Base-by-base conservation (phyloP, 2,797 vertebrate genomes). In the Cephalopachus bancanus region DNA sequence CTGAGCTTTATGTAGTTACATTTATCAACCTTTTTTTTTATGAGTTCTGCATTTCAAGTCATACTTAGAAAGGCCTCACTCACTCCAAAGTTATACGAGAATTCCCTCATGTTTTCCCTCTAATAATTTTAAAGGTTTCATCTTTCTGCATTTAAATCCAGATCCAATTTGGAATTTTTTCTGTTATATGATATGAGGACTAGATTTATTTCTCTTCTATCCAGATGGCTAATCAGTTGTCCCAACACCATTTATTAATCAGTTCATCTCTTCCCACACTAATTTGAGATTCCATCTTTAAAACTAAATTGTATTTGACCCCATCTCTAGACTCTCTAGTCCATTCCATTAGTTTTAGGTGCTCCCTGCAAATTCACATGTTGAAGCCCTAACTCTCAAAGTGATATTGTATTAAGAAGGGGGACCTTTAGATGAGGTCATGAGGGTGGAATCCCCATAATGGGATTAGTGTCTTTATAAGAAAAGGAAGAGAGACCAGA, bases 21-120 rank as follows among this genome's bases (percentile, higher is more conserved):
- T 81, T 87, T 95, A 65, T 95, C 28, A 92, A 49, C 22, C 33
- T 83, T 83, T 94, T 93, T 93, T 87, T 76, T 95, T 64, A n/a
- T 51, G 33, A 60, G 64, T 94, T 91, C 49, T 92, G 19, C 10
- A 60, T 59, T 75, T 72, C 49, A 79, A 94, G 65, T 86, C 26
- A 83, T 78, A 93, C 20, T 91, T 71, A 84, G 10, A 76, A 96
- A 94, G 64, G 14, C 19, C 33, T 91, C 91, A 62, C 22, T 94
- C 67, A 74, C 64, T 88, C 44, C 57, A 91, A 87, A 59, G 30
- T 85, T 88, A 84, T 64, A 49, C 3, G 90, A 65, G 19, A 79
- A 87, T 67, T 90, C n/a, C n/a, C 7, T 10, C 7, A 79, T 49
- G 30, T 60, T 90, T 86, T 93, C 37, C 37, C 8, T 83, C 7